Evolutionary conservation across 2,888 invertebrate species (phyloP).

Genomic region (Mantis religiosa): DNA sequence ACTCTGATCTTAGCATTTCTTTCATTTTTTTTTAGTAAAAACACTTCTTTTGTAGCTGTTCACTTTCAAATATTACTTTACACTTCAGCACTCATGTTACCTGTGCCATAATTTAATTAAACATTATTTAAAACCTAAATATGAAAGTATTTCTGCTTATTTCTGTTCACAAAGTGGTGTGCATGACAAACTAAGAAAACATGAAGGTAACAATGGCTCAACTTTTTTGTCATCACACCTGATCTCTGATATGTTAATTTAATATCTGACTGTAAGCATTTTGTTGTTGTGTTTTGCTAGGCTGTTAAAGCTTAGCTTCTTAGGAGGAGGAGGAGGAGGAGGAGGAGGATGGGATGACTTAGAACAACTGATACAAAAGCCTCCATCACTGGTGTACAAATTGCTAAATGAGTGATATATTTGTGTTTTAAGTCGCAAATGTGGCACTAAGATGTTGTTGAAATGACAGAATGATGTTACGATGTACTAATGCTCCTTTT

Average conservation of each 20-base stretch:
- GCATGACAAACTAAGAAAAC: neutral
- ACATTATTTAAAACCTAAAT: neutral
- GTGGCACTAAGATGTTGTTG: neutral
- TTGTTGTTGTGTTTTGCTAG: neutral
- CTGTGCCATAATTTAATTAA: neutral
- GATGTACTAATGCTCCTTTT: neutral
- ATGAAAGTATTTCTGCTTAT: neutral
- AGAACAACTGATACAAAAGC: neutral
- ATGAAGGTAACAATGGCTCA: slow-evolving; percentile 1
- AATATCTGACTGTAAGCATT: neutral
- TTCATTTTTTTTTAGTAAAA: neutral
- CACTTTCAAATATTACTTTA: neutral
- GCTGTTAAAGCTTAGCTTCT: neutral
- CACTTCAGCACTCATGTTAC: neutral
- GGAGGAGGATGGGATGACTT: neutral
- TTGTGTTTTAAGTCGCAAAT: neutral
- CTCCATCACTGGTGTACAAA: neutral
- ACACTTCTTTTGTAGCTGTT: neutral
- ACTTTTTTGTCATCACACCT: slow-evolving; percentile 1
- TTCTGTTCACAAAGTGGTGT: neutral
- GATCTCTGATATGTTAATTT: neutral
- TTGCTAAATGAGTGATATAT: neutral
- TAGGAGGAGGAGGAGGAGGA: too few relatives aligned
- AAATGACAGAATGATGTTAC: neutral
- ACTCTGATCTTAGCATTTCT: neutral